Evolutionary conservation across 2,797 vertebrate species (phyloP).

Genomic region (Myotis daubentonii): DNA sequence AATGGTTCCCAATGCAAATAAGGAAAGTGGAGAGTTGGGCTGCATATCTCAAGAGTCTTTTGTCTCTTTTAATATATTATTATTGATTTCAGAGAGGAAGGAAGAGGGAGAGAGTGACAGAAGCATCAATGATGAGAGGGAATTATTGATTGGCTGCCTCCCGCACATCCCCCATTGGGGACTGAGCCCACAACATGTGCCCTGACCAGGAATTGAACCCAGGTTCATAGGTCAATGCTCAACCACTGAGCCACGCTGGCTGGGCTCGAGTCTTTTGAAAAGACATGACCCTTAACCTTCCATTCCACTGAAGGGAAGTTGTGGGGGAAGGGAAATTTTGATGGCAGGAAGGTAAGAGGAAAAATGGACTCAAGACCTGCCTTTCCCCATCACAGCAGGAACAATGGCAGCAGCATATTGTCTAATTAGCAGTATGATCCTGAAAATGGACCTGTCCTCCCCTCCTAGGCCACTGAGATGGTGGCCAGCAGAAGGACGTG

Average conservation of each 20-base stretch:
- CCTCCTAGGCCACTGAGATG: not conserved
- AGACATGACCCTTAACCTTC: not conserved
- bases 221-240: too few relatives aligned
- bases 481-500: not conserved
- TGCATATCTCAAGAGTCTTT: not conserved
- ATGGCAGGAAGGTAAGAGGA: not conserved
- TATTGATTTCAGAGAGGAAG: too few relatives aligned
- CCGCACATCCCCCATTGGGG: too few relatives aligned
- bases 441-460: not conserved
- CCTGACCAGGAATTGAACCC: too few relatives aligned
- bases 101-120: too few relatives aligned
- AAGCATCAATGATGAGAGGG: too few relatives aligned
- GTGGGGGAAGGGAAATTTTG: not conserved
- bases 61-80: too few relatives aligned
- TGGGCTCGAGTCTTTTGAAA: not conserved
- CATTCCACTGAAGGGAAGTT: not conserved
- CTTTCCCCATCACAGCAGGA: not conserved
- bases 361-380: not conserved
- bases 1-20: not conserved
- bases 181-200: too few relatives aligned
- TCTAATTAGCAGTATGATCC: not conserved
- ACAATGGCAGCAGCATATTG: not conserved
- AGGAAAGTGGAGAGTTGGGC: not conserved
- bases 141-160: too few relatives aligned
- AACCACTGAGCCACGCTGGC: too few relatives aligned